Conservation (phyloP, 2,888 invertebrate species). For the Geotrupes spiniger region DNA sequence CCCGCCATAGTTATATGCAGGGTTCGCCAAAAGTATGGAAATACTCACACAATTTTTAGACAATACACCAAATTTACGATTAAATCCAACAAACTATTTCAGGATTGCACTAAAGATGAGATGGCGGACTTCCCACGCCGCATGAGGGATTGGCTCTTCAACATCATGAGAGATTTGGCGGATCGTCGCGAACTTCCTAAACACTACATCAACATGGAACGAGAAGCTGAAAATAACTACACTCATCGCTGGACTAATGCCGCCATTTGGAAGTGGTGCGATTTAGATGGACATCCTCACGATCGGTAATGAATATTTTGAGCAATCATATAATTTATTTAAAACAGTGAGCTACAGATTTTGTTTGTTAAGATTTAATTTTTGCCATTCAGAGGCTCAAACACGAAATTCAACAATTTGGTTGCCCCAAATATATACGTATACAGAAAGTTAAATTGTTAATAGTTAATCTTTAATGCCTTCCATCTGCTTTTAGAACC, state of each 20-base stretch:
- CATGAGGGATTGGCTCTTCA: conserved; percentile 98
- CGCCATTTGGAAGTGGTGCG: conserved; percentile 98
- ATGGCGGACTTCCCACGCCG: conserved; percentile 93
- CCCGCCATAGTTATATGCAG: too few species aligned
- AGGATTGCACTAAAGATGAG: conserved; percentile 81
- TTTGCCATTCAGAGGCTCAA: neutral
- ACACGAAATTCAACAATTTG: neutral
- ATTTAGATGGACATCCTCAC: conserved; percentile 88
- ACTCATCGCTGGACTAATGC: conserved; percentile 87
- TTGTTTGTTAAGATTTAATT: neutral
- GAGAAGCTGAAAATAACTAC: conserved; percentile 83
- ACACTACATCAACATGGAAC: conserved; percentile 81
- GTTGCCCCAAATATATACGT: too few species aligned
- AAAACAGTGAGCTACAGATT: neutral
- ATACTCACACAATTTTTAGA: too few species aligned
- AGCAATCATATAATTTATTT: too few species aligned
- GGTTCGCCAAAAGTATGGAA: too few species aligned
- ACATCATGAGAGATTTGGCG: conserved; percentile 93
- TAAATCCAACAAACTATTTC: too few species aligned
- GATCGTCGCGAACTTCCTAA: conserved; percentile 80
- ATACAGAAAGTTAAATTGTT: neutral
- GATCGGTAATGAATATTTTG: too few species aligned
- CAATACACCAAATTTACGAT: too few species aligned
- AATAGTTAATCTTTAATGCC: neutral
- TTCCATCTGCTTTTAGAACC: conserved; percentile 50